These are phyloP conservation scores for Pontoporia blainvillei DNA, from an alignment of 2,113 vertebrate genomes.

Conservation along the genomic window DNA sequence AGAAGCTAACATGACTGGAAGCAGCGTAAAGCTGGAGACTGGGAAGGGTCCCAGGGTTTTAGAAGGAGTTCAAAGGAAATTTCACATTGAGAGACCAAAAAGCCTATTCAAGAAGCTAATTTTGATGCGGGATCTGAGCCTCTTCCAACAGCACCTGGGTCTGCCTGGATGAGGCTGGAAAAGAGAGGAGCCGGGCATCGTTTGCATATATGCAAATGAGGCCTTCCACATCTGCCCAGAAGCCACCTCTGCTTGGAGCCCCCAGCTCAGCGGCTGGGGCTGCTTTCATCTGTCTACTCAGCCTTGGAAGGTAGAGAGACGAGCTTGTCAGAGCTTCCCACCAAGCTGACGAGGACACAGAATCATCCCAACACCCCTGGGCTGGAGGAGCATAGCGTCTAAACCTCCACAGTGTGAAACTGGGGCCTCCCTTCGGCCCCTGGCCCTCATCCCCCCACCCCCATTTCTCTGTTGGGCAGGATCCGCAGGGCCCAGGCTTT, in stretches of 20 bases:
- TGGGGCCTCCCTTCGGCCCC: background rate
- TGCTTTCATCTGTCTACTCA: background rate
- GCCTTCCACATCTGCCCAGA: constrained; percentile 11
- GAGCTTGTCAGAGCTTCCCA: constrained; percentile 3
- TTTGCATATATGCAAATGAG: constrained; percentile 72
- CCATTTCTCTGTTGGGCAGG: background rate
- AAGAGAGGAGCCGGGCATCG: background rate
- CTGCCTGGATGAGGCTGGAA: constrained; percentile 27
- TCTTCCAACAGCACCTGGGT: constrained; percentile 61
- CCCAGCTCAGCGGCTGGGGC: background rate
- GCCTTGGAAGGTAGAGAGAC: background rate
- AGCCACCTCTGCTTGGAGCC: constrained; percentile 9
- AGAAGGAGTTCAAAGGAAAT: constrained; percentile 49
- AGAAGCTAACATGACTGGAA: background rate
- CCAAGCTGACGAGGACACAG: background rate
- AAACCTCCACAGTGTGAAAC: background rate
- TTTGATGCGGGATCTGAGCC: constrained; percentile 52
- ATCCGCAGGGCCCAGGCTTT: background rate
- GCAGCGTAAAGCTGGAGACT: background rate
- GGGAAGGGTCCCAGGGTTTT: background rate
- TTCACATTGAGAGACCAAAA: constrained; percentile 31
- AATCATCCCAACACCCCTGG: background rate
- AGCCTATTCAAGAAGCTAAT: constrained; percentile 42
- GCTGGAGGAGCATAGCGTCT: background rate
- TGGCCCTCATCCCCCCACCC: background rate